Percentiles rank a stretch among this genome's conserved stretches.
These are phyloP conservation scores for Drymodes brunneopygia DNA, from an alignment of 2,113 vertebrate genomes.

Conservation along the genomic window DNA sequence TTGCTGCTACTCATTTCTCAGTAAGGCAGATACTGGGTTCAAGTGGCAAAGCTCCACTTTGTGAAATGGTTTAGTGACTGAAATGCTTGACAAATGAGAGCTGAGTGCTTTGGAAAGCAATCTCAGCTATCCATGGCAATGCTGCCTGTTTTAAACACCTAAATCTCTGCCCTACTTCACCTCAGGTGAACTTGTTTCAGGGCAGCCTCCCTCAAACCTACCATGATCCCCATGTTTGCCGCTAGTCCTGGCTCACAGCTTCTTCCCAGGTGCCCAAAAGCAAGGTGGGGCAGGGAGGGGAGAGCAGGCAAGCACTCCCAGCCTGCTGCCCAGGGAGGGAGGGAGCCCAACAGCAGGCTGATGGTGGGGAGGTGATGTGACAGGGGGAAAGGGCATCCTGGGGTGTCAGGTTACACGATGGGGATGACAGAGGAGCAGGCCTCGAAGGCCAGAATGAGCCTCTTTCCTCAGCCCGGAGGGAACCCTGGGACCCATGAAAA, in stretches of 20 bases:
- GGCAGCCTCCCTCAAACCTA: background rate
- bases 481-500: no score
- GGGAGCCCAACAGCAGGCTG: background rate
- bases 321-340: background rate
- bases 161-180: background rate
- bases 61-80: background rate
- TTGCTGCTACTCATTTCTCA: background rate
- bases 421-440: no score
- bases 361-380: background rate
- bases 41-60: background rate
- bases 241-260: background rate
- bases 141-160: background rate
- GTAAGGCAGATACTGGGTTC: background rate
- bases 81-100: background rate
- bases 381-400: background rate
- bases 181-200: background rate
- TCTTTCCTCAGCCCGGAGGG: no score
- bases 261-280: background rate
- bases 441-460: no score
- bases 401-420: no score
- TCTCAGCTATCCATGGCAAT: background rate
- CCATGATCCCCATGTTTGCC: rapidly evolving
- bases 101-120: background rate
- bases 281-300: background rate
- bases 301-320: background rate